Evolutionary conservation across 2,113 vertebrate species (phyloP), one percentile per base, ranked within the genome.

Genomic region (Dasypus novemcinctus): DNA sequence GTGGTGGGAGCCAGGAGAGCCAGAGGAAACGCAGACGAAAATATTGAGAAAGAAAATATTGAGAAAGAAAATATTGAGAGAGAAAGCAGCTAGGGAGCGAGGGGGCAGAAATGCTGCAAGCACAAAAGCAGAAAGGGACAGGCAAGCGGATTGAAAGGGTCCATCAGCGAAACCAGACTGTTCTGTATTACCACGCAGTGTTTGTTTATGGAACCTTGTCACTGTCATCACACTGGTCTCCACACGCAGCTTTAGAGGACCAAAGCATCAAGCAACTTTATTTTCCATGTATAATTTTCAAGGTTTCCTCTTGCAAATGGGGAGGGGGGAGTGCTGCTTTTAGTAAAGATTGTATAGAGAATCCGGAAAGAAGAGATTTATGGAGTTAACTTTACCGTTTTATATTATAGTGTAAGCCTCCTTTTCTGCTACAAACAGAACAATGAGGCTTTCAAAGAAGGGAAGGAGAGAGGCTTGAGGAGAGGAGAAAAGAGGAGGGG

Each of bases 361-460:
- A 85, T 43, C 76, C 20, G 27, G 25, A 1, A 81, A 86, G 61
- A 18, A 3, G 0, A 75, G 27, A 75, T 2, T 21, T 18, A n/a
- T 7, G 69, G 97, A 96, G 83, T 95, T 96, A 8, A 85, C 85
- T 97, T 95, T 68, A 25, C 7, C 38, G 1, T 4, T 1, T 91
- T 81, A 27, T 64, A 6, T 23, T 87, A 17, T 0, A 13, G 54
- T 52, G 81, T 7, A n/a, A 75, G 31, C 14, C 64, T 94, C 33
- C 75, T 59, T 91, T 75, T 92, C 61, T 89, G 88, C 90, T 72
- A 36, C 59, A 95, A 95, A 82, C 41, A 96, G 91, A 97, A 97
- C 97, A 98, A 97, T 95, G 46, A 9, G 59, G n/a, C 13, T 36
- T 95, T 97, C 85, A 71, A 1, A 10, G 76, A 20, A 11, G 20